Evolutionary conservation across 1,140 invertebrate genomes (phyloP), one percentile per base, ranked within the genome.

Genomic region (Leguminivora glycinivorella): DNA sequence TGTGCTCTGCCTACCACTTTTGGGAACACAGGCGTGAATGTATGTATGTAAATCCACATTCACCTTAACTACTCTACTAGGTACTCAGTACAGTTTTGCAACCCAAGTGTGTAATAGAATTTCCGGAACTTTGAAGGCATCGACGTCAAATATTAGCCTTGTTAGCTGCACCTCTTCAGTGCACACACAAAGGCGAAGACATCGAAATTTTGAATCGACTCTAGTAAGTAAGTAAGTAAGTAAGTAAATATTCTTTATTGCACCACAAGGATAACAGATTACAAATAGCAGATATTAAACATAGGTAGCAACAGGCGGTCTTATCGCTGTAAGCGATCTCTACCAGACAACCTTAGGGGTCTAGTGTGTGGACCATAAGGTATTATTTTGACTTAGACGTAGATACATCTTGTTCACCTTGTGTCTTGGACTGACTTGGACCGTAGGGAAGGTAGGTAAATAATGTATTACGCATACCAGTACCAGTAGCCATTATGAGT

Each of bases 41-140:
- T n/a, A 34, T 34, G 2, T 2, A 34, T 10, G 3, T 31, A 34
- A 34, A 12, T 2, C 1, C 31, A 43, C 3, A 43, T 43, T n/a
- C 14, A 19, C 6, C 19, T 17, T 5, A 9, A 52, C 5, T 60
- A 29, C 12, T 2, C 10, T 29, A 17, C 14, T 29, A 26, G 26
- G 4, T 63, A 31, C n/a, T 29, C 4, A 60, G 19, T 58, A 58
- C 14, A 58, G 56, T 58, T 63, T 63, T 29, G 58, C 58, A 22
- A n/a, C 3, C 6, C 12, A 12, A 12, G 58, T 63, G 58, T 29
- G 29, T 34, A 63, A 63, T 63, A 63, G 58, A 29, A 63, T 63
- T 63, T 63, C 58, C 58, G 25, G n/a, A 29, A 63, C 58, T 63
- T 63, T 63, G 26, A 63, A 26, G 58, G 58, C 58, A 29, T 63